Percentiles rank a stretch among this genome's conserved stretches.
phyloP scores from a whole-genome alignment of 2,888 invertebrate genomes.

The Marasmarcha lunaedactyla region DNA sequence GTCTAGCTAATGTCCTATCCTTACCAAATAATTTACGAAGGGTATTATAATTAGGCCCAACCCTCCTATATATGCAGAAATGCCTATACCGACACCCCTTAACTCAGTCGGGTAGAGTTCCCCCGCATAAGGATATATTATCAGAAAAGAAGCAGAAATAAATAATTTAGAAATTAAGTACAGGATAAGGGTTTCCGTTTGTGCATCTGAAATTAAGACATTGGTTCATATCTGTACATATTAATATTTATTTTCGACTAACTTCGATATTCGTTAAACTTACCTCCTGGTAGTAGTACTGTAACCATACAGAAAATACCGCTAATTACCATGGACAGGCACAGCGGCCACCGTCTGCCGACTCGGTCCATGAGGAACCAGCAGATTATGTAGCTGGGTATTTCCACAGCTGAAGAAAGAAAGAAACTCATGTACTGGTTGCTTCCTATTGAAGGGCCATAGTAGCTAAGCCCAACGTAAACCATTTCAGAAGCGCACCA shows the following conservation, averaged over 20 bases:
- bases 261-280: slow-evolving; percentile 10
- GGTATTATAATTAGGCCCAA: slow-evolving; percentile 90
- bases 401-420: slow-evolving; percentile 87
- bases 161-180: slow-evolving; percentile 88
- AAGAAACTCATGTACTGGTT: slow-evolving; percentile 92
- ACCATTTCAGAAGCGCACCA: slow-evolving; percentile 96
- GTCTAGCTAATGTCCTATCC: slow-evolving; percentile 18
- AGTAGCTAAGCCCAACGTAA: slow-evolving; percentile 91
- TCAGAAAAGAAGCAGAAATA: slow-evolving; percentile 90
- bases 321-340: slow-evolving; percentile 85
- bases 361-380: slow-evolving; percentile 91
- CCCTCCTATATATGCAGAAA: slow-evolving; percentile 91
- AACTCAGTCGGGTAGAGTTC: slow-evolving; percentile 92
- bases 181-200: slow-evolving; percentile 77
- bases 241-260: no score
- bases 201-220: slow-evolving; percentile 73
- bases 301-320: slow-evolving; percentile 89
- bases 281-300: slow-evolving; percentile 84
- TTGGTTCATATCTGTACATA: slow-evolving; percentile 5
- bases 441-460: slow-evolving; percentile 88
- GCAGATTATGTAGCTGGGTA: slow-evolving; percentile 88
- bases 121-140: slow-evolving; percentile 93
- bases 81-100: slow-evolving; percentile 89
- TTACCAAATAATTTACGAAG: slow-evolving; percentile 90
- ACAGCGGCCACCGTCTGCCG: slow-evolving; percentile 90